These are phyloP conservation scores for Leptonema lineaticorne DNA, from an alignment of 1,140 invertebrate genomes.

Conservation along the genomic window DNA sequence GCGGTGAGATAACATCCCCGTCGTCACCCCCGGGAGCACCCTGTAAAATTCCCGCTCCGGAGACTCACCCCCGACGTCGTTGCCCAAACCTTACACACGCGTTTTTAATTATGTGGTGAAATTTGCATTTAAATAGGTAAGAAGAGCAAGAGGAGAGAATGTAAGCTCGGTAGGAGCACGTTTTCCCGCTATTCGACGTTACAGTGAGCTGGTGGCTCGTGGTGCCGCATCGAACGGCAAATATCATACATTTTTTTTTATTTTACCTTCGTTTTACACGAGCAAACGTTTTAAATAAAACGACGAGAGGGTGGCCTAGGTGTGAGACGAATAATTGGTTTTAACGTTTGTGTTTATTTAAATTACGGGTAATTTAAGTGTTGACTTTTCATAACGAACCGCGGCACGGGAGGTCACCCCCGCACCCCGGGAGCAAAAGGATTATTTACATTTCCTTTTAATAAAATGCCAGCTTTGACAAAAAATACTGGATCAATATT, in stretches of 20 bases:
- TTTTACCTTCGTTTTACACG: constrained; percentile 2
- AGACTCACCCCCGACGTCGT: not conserved
- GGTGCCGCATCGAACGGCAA: constrained; percentile 26
- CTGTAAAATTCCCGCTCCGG: not conserved
- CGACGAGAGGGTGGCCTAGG: not conserved
- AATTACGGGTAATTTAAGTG: constrained; percentile 41
- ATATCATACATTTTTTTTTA: constrained; percentile 36
- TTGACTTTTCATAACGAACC: constrained; percentile 32
- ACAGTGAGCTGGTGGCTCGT: constrained; percentile 27
- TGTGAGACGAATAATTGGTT: constrained; percentile 39
- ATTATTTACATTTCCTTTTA: constrained; percentile 27
- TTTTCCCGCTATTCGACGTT: not conserved
- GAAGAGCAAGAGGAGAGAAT: constrained; percentile 12
- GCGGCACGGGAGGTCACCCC: not conserved
- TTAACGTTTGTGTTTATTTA: constrained; percentile 41
- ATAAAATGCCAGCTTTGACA: constrained; percentile 11
- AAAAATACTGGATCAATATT: constrained; percentile 2
- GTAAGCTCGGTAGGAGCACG: constrained; percentile 7
- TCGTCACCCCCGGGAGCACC: constrained; percentile 28
- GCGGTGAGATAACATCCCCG: constrained; percentile 37
- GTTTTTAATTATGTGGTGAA: constrained; percentile 43
- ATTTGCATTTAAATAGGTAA: constrained; percentile 43
- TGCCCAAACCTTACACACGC: constrained; percentile 39
- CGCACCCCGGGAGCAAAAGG: constrained; percentile 11
- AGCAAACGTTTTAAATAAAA: constrained; percentile 17